Base-by-base conservation (phyloP, 37 sponge, comb jelly and placozoan genomes). In the Diacarnus erythraeanus region DNA sequence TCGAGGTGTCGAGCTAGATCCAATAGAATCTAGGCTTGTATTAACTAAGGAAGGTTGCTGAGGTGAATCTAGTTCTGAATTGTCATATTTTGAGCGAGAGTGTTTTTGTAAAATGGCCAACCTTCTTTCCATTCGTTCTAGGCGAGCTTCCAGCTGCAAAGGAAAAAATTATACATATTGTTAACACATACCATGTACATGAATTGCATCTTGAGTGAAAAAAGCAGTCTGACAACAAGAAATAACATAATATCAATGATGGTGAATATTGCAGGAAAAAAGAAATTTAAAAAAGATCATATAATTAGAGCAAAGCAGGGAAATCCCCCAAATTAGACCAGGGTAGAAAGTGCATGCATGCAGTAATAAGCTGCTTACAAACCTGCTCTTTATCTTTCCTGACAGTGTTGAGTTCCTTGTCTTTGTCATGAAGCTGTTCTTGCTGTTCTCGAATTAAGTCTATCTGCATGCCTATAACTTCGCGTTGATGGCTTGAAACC, bases 331-430 rank as follows among this genome's bases (percentile, higher is more conserved):
- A 63, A 23, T 23, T 6, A 12, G 10, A 47, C 51, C 6, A 47
- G 12, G 51, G 51, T 15, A 47, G 12, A 47, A 15, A 15, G 6
- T 47, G 6, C 12, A 47, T 47, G 51, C 51, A 47, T 47, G 51
- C 51, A 47, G 6, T 6, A 6, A 47, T 47, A 12, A 47, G 51
- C 51, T 47, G 51, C 51, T 47, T 15, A 29, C 69, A 44, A 36
- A 93, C 94, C 84, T 89, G 94, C 37, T 86, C 90, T 59, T 86
- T 88, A 3, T 93, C 86, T 72, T 75, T 83, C 57, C 67, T 38
- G 18, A 86, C 47, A 43, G 77, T 39, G 59, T 56, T 78, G 29
- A 82, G 51, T 26, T 86, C 80, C 31, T n/a, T 76, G 63, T 89
- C 90, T 31, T 86, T 86, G 17, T 64, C 35, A 26, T 83, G 64